A percentile compares a stretch with the other conserved stretches of the same genome.
Conservation (phyloP, 2,113 vertebrate genomes). For the Serilophus lunatus region DNA sequence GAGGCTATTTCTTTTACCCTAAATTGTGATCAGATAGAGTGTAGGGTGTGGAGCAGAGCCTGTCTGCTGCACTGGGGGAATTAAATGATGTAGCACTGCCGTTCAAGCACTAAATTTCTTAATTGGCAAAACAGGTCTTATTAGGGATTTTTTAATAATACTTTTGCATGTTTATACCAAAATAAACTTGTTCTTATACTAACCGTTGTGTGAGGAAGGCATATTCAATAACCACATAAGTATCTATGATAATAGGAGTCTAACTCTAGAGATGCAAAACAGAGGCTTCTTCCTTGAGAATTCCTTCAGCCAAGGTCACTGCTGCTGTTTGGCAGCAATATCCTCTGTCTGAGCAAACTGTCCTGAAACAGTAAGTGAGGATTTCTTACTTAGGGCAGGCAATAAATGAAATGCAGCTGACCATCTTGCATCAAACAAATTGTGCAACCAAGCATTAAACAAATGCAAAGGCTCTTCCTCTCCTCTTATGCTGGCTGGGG, state of each 20-base stretch:
- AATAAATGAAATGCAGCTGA: slow-evolving; percentile 36
- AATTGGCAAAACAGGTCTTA: neutral
- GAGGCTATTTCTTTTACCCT: neutral
- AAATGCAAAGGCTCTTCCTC: neutral
- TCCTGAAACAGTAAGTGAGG: neutral
- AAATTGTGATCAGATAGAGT: neutral
- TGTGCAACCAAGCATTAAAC: neutral
- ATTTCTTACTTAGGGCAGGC: neutral
- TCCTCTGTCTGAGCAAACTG: neutral
- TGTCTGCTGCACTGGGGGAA: neutral
- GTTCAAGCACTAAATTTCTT: neutral
- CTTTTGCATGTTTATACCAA: neutral
- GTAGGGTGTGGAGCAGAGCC: neutral
- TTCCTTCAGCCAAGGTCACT: neutral
- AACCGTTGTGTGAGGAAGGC: neutral
- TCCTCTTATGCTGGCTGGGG: neutral
- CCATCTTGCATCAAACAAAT: neutral
- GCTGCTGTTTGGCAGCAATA: slow-evolving; percentile 3
- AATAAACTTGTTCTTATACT: neutral
- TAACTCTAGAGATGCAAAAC: neutral
- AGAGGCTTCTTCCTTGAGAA: neutral
- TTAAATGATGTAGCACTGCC: neutral
- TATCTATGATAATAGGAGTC: neutral
- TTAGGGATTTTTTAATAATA: neutral
- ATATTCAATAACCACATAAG: neutral